Base-by-base conservation (phyloP, 2,113 vertebrate species). In the Colinus virginianus region DNA sequence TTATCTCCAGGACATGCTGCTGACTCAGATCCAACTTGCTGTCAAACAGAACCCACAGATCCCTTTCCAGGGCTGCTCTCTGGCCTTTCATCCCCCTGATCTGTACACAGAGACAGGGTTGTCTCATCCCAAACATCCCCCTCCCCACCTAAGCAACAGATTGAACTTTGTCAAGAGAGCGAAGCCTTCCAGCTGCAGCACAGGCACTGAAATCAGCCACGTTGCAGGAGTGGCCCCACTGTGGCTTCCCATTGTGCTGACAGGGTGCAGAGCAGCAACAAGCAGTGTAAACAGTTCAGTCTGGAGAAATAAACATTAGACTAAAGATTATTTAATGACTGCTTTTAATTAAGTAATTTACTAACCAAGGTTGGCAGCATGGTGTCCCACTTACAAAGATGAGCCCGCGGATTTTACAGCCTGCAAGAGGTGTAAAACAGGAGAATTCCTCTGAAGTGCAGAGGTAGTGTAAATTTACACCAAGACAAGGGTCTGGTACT, bases 251-350 rank as follows among this genome's bases (percentile, higher is more conserved):
- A 7, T 80, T 6, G 2, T 22, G 76, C 34, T 67, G 83, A 46
- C 75, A 49, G 2, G 3, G 38, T 18, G 38, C 63, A 87, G 21
- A 89, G 56, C 78, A 94, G 46, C 67, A 87, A 55, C 34, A 70
- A 55, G 49, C 67, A 85, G 23, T 5, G 17, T 89, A 90, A 96
- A 90, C 88, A 92, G 32, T 66, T 15, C 68, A 66, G 70, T 49
- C 68, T 63, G 55, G 67, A 94, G 81, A 94, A 96, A 96, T 87
- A 96, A 93, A 96, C 81, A 63, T 70, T 14, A 36, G n/a, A 16
- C 28, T 66, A 59, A 84, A 89, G 87, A 84, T 87, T 87, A 90
- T 83, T 93, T 91, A 84, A 84, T 79, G 25, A 25, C 45, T 84
- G 45, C 4, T 77, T 83, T 78, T 70, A 82, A 88, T 92, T 59